phyloP scores from a whole-genome alignment of 2,113 vertebrate species.

The Prietella phreatophila region DNA sequence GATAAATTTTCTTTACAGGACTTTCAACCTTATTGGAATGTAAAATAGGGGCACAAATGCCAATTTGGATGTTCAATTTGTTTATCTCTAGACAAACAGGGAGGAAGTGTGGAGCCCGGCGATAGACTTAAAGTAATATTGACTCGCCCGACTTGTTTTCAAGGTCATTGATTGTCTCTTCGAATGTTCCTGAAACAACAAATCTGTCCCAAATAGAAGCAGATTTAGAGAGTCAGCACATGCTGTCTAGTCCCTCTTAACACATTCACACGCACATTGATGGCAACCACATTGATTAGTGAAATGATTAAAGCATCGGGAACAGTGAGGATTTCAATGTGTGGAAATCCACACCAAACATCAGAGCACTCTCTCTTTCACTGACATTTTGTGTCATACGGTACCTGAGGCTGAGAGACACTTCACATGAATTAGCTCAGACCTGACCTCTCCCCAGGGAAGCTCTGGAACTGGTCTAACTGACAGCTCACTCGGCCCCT shows the following conservation, averaged over 20 bases:
- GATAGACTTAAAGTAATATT: constrained; percentile 27
- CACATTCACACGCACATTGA: constrained; percentile 12
- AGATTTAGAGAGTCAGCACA: constrained; percentile 21
- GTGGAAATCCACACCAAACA: constrained; percentile 49
- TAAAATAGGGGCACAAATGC: neutral
- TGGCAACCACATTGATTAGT: constrained; percentile 48
- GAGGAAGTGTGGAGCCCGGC: neutral
- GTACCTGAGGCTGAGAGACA: constrained; percentile 23
- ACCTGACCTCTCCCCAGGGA: constrained; percentile 13
- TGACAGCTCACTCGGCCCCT: constrained; percentile 19
- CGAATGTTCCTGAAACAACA: neutral
- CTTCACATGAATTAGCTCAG: constrained; percentile 31
- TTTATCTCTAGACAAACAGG: constrained; percentile 27
- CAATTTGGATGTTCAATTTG: constrained; percentile 24
- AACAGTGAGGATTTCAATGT: constrained; percentile 18
- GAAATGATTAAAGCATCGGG: constrained; percentile 50
- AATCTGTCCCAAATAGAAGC: constrained; percentile 11
- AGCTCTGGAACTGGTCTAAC: constrained; percentile 21
- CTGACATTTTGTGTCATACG: constrained; percentile 12
- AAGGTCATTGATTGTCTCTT: constrained; percentile 38
- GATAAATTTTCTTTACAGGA: neutral
- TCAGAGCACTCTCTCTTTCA: neutral
- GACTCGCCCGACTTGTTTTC: constrained; percentile 8
- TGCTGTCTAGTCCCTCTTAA: neutral
- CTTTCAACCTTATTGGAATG: neutral